A percentile compares a stretch with the other conserved stretches of the same genome.
phyloP scores from a whole-genome alignment of 2,888 invertebrate species.

The Salpingus planirostris region DNA sequence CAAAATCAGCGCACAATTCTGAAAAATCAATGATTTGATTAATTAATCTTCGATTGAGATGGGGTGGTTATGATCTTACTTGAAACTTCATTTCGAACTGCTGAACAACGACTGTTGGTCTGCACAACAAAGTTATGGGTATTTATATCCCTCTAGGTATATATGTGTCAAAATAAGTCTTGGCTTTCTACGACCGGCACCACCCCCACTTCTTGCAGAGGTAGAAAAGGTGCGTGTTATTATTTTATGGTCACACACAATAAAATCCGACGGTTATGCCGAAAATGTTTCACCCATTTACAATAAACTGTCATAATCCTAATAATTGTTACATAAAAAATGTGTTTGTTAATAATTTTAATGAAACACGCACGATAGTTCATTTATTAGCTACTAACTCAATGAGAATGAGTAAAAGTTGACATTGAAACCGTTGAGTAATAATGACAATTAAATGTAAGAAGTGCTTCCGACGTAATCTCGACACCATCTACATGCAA shows the following conservation, averaged over 20 bases:
- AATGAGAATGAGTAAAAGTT: constrained; percentile 16
- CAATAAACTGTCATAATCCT: constrained; percentile 1
- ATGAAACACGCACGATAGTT: neutral
- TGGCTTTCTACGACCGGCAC: constrained; percentile 1
- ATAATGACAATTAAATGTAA: no score
- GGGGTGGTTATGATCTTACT: no score
- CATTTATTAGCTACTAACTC: no score
- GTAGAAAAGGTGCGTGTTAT: constrained; percentile 1
- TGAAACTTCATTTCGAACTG: constrained; percentile 30
- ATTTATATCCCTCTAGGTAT: constrained; percentile 22
- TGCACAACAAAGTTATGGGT: constrained; percentile 15
- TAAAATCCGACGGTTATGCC: neutral
- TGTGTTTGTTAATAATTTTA: neutral
- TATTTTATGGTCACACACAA: no score
- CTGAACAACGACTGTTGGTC: constrained; percentile 32
- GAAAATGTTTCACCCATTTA: neutral
- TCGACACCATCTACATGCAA: no score
- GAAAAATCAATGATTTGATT: constrained; percentile 15
- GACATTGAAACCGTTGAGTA: constrained; percentile 15
- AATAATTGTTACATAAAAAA: neutral
- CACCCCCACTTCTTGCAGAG: constrained; percentile 1
- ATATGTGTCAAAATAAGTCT: constrained; percentile 20
- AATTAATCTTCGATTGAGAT: neutral
- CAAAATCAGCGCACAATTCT: constrained; percentile 36
- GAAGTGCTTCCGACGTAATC: no score